Evolutionary conservation across 2,797 vertebrate genomes (phyloP).

Genomic region (Microctenopoma lineatum): DNA sequence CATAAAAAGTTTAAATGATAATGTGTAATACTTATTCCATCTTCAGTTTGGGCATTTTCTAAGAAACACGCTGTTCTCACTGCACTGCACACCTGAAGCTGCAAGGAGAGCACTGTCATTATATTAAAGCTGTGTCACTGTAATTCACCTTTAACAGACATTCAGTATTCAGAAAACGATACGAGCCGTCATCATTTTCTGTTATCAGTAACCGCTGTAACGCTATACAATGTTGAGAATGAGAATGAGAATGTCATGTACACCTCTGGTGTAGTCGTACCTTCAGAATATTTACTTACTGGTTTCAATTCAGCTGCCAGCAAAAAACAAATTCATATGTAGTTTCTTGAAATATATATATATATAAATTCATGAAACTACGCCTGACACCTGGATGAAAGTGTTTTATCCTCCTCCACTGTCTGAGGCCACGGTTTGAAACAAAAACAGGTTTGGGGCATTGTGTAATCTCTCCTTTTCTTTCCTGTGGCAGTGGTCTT

Average conservation of each 20-base stretch:
- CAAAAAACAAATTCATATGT: background rate
- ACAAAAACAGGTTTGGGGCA: constrained; percentile 43
- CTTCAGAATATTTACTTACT: background rate
- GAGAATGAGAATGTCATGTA: background rate
- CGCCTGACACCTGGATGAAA: constrained; percentile 16
- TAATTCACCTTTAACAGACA: background rate
- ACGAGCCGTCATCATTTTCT: background rate
- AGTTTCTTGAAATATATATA: background rate
- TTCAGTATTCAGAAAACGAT: background rate
- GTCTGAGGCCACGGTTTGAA: constrained; percentile 32
- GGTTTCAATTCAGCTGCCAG: background rate
- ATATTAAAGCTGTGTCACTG: background rate
- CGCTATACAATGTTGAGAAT: background rate
- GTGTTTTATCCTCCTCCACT: constrained; percentile 29
- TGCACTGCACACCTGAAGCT: too few relatives aligned
- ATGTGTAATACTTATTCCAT: too few relatives aligned
- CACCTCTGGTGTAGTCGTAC: background rate
- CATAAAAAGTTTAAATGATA: too few relatives aligned
- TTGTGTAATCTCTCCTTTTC: constrained; percentile 48
- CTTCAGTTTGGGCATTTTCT: too few relatives aligned
- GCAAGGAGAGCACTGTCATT: background rate
- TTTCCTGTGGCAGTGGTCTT: constrained; percentile 23
- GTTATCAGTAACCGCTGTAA: background rate
- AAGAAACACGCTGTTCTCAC: too few relatives aligned
- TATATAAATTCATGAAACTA: constrained; percentile 1